Base-by-base conservation (phyloP, 2,888 invertebrate genomes). In the Platerodrilus igneus region DNA sequence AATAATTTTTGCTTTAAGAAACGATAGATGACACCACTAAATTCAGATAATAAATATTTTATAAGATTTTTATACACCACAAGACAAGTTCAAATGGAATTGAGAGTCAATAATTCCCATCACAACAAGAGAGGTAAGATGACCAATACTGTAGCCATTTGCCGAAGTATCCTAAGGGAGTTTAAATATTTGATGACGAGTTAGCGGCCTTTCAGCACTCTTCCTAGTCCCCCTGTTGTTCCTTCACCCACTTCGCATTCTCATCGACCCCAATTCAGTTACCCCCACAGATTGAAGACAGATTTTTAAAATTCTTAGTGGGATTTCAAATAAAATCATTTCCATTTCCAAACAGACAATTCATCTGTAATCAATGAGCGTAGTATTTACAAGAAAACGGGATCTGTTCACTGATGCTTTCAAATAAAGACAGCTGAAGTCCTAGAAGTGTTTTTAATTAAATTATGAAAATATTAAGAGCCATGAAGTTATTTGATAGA, bases 141-240 rank as follows among this genome's bases (percentile, higher is more conserved):
- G 52, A 52, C 52, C 52, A 49, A 48, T 50, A 48, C 48, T 37
- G 33, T 40, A 47, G 45, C 61, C 61, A 62, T 61, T 62, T 60
- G 61, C 57, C 59, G 59, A 53, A 51, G 38, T 48, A 58, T 60
- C 63, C 60, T 59, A 34, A 48, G 59, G 60, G 61, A 58, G 52
- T 63, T 64, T 68, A 66, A 68, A 68, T 68, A 68, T 68, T 68
- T 68, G 64, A 68, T 67, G 64, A 60, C 55, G 60, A 63, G 63
- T 65, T 67, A 63, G 62, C 60, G 59, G 58, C 56, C 64, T 64
- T 51, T 62, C 61, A 54, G 53, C 60, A 53, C 58, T 56, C 55
- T 47, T 48, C 48, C 56, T 53, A 42, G 35, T 47, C 26, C 42
- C 46, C 47, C 48, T 47, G 48, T 45, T 50, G 52, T 52, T 54